Base-by-base conservation (phyloP, 2,797 vertebrate genomes). In the Xenopus petersii region DNA sequence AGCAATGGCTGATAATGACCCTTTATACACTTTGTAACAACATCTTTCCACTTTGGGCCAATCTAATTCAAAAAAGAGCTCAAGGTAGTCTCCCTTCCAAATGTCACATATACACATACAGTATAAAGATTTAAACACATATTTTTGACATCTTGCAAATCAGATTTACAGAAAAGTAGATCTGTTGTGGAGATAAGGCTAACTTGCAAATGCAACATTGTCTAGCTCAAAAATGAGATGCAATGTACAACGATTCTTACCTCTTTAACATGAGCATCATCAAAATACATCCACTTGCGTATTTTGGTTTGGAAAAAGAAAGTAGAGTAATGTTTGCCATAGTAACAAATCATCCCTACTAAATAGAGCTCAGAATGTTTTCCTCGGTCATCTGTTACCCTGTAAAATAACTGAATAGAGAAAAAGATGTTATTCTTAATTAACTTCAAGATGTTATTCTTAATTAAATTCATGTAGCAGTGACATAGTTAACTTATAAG, bases 241-340 rank as follows among this genome's bases (percentile, higher is more conserved):
- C 15, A 59, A 59, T n/a, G 9, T 59, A 59, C 2, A 74, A 48
- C 16, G 9, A 1, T 62, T 21, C 84, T 83, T 88, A 99, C 98
- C 96, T 99, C 98, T 92, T 99, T 99, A 79, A 99, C 98, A 75
- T 99, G 96, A 72, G 98, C 98, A 85, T 99, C 98, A 90, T 99
- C 98, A 80, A 99, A 99, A 90, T 99, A 99, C 97, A 99, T 99
- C 98, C 98, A 99, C 84, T 96, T 99, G 87, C 98, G 96, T 86
- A 98, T 96, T 90, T 98, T 98, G 82, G 98, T 99, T 93, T 99
- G 97, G 89, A 98, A 98, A 92, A 99, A 98, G 90, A 99, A 99
- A 81, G 98, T 99, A 86, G 98, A 99, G 86, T 99, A 99, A 91
- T 99, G 98, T 87, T 98, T 98, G 84, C 98, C 98, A 80, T 99